A percentile compares a stretch with the other conserved stretches of the same genome.
These are phyloP conservation scores for Anastrepha obliqua DNA, from an alignment of 1,140 invertebrate species.

Conservation along the genomic window DNA sequence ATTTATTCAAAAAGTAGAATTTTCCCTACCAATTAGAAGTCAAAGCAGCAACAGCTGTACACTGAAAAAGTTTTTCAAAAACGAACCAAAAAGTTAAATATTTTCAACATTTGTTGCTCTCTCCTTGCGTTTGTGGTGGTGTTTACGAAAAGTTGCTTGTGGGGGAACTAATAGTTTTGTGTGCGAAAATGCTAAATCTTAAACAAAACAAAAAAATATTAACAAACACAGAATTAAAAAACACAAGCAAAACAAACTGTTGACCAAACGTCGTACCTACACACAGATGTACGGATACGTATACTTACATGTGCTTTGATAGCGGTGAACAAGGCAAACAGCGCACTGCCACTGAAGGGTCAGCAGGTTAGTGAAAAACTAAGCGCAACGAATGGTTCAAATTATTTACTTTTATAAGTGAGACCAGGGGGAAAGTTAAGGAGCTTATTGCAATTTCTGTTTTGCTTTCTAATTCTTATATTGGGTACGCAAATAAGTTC, in stretches of 20 bases:
- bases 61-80: conserved; percentile 27
- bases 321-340: neutral
- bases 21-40: conserved; percentile 16
- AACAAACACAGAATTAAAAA: conserved; percentile 18
- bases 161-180: neutral
- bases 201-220: neutral
- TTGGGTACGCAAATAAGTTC: too few relatives aligned
- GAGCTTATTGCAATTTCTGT: too few relatives aligned
- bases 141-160: neutral
- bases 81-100: neutral
- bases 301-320: neutral
- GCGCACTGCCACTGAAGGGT: neutral
- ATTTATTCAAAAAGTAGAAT: neutral
- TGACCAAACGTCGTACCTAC: neutral
- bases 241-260: neutral
- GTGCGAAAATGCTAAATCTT: neutral
- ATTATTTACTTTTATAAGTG: too few relatives aligned
- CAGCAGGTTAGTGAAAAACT: neutral
- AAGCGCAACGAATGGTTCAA: too few relatives aligned
- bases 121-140: neutral
- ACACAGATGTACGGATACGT: neutral
- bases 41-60: neutral
- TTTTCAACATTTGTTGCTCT: neutral
- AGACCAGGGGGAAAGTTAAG: too few relatives aligned
- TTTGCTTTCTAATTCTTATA: too few relatives aligned